A percentile compares a stretch with the other conserved stretches of the same genome.
phyloP scores from a whole-genome alignment of 2,797 vertebrate genomes.

The Scleropages formosus region DNA sequence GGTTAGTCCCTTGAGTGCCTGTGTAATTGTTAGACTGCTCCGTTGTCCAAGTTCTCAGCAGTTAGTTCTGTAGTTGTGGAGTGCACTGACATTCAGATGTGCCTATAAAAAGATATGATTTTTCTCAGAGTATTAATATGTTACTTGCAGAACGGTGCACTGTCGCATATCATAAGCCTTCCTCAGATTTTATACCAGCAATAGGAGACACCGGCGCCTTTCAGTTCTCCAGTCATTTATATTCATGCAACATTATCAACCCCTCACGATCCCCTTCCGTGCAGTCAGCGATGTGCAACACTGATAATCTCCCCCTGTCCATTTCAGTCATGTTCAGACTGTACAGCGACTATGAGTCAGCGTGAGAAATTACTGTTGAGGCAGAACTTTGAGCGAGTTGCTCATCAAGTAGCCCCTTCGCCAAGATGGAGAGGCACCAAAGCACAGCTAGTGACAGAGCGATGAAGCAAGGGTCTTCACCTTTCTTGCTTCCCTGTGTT shows the following conservation, averaged over 20 bases:
- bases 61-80: too few species aligned
- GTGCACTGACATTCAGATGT: too few species aligned
- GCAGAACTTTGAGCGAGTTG: slow-evolving; percentile 59
- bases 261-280: slow-evolving; percentile 24
- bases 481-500: not conserved
- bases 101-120: too few species aligned
- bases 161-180: not conserved
- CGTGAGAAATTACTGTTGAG: slow-evolving; percentile 33
- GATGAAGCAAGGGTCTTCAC: not conserved
- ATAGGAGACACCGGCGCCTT: not conserved
- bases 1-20: not conserved
- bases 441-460: not conserved
- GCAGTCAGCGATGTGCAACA: slow-evolving; percentile 30
- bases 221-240: slow-evolving; percentile 28
- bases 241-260: slow-evolving; percentile 34
- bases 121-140: too few species aligned
- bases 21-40: not conserved
- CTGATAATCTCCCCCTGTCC: slow-evolving; percentile 33
- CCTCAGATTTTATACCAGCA: not conserved
- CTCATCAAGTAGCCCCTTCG: slow-evolving; percentile 58
- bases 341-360: slow-evolving; percentile 7
- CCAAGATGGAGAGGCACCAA: slow-evolving; percentile 22
- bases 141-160: not conserved
- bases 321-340: slow-evolving; percentile 7
- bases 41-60: not conserved